These are phyloP conservation scores for Cassiopea andromeda DNA, from an alignment of 30 jellyfish, hydroid and myxozoan genomes.

Conservation along the genomic window DNA sequence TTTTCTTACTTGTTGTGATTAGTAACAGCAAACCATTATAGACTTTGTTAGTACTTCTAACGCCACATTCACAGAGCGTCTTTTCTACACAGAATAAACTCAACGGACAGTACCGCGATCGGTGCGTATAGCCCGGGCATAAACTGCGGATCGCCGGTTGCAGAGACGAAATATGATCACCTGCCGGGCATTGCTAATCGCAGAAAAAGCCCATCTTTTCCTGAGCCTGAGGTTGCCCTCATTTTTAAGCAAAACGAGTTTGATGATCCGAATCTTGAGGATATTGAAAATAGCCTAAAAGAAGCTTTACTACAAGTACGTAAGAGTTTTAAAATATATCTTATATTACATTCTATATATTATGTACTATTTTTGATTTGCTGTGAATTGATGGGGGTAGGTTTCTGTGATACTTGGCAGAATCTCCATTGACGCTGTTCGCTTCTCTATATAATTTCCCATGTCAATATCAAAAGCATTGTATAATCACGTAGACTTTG, in stretches of 20 bases:
- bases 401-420: too few relatives aligned
- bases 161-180: constrained; percentile 78
- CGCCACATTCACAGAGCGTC: neutral
- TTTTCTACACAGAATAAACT: constrained; percentile 19
- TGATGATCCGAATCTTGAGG: constrained; percentile 78
- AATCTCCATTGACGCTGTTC: too few relatives aligned
- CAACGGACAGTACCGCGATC: constrained; percentile 52
- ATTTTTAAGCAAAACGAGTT: constrained; percentile 85
- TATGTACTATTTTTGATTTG: too few relatives aligned
- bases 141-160: constrained; percentile 88
- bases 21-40: too few relatives aligned
- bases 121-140: constrained; percentile 60
- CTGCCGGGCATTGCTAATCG: constrained; percentile 87
- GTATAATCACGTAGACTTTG: too few relatives aligned
- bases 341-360: too few relatives aligned
- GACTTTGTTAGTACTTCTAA: too few relatives aligned
- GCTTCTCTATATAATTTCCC: too few relatives aligned
- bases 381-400: too few relatives aligned
- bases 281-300: constrained; percentile 75
- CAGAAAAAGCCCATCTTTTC: constrained; percentile 65
- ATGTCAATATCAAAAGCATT: too few relatives aligned
- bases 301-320: constrained; percentile 86
- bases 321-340: too few relatives aligned
- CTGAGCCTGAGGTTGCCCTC: constrained; percentile 95
- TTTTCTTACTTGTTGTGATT: too few relatives aligned